These are phyloP conservation scores for Podabrus alpinus DNA, from an alignment of 2,888 invertebrate genomes.

Conservation along the genomic window DNA sequence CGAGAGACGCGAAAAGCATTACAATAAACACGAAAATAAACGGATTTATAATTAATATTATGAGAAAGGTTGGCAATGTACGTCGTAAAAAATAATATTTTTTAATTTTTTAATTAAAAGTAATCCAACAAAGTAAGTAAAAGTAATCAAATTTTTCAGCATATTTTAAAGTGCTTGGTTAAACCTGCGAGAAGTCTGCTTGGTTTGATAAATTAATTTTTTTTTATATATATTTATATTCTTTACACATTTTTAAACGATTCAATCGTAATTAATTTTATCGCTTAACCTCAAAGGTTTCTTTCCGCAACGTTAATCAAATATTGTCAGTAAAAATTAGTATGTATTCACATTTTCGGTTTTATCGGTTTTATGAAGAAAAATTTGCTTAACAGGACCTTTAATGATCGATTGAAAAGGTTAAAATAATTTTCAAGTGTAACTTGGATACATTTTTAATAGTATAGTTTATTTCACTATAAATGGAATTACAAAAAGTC, in stretches of 20 bases:
- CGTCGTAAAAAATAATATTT: no score
- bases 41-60: no score
- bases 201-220: background rate
- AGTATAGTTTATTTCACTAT: no score
- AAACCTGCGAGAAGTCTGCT: background rate
- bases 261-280: background rate
- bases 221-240: background rate
- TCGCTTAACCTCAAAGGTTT: background rate
- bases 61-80: no score
- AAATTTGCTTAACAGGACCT: background rate
- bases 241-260: background rate
- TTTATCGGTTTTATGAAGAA: background rate
- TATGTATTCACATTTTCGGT: background rate
- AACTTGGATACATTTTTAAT: no score
- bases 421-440: background rate
- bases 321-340: background rate
- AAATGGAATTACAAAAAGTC: no score
- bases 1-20: no score
- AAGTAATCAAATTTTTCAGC: background rate
- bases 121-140: no score
- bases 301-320: background rate
- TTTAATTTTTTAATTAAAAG: no score
- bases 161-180: background rate
- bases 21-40: no score
- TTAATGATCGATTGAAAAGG: background rate